Evolutionary conservation across 1,140 invertebrate genomes (phyloP), one percentile per base, ranked within the genome.

Genomic region (Drosophila ficusphila): DNA sequence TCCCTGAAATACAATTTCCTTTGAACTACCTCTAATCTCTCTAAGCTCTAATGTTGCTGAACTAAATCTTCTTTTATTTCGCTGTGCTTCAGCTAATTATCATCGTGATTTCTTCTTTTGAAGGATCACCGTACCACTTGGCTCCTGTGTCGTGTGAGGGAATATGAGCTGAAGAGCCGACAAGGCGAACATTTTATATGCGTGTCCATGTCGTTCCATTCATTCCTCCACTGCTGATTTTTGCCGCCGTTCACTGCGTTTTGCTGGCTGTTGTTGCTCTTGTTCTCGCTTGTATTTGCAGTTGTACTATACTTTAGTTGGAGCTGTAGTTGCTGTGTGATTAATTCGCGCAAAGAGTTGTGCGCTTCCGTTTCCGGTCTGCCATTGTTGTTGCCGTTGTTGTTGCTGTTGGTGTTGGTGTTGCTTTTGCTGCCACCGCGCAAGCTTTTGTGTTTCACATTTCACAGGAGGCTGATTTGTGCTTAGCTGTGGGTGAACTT

Each of bases 331-430:
- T 60, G 81, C 79, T 81, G 72, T 86, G 82, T 86, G 82, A 86
- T 86, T 86, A 86, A 86, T 86, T 86, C 82, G 82, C 82, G 82
- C 82, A 86, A 86, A 86, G 81, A 85, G 82, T 86, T 86, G 82
- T 86, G 77, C 65, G 82, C 82, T 86, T 86, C 82, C 82, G 82
- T 62, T 86, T 86, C 82, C 82, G 82, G 82, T 82, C 77, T n/a
- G 81, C 56, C 56, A 67, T 60, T 73, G 81, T 41, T 69, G 52
- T 34, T 54, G 81, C 56, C 56, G 72, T 60, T 73, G 81, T 41
- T 69, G 52, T 34, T 54, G 23, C 49, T 31, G 39, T 39, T 53
- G 62, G 68, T n/a, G 72, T 60, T 73, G 81, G 36, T 69, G 52
- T 34, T 54, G 23, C 49, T 31, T 31, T 39, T 53, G 62, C 16